Evolutionary conservation across 2,888 invertebrate species (phyloP), one percentile per base, ranked within the genome.

Genomic region (Embidobia sp.): DNA sequence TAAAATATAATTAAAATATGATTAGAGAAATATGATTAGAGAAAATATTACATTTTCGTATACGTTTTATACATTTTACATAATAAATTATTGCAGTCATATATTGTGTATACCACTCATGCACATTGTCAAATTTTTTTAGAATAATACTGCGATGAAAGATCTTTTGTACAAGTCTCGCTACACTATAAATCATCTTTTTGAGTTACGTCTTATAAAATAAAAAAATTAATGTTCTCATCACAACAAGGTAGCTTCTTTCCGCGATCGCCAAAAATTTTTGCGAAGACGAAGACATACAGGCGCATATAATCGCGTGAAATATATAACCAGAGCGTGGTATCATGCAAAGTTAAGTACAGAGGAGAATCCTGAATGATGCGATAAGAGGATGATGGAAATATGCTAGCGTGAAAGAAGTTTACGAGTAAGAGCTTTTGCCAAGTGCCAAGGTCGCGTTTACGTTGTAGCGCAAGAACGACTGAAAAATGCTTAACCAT

Each of bases 301-400:
- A 40, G 10, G 51, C 29, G 13, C 35, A 35, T 15, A 31, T 59
- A 70, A 70, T 51, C 51, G 13, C 33, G 29, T 15, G 27, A 70
- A 51, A 70, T 69, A 61, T 70, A 61, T 61, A 42, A 37, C 44
- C 18, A 19, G 2, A 26, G 33, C 22, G 33, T 51, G 44, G 61
- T 61, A 70, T 70, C 70, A 49, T 59, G 42, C 69, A 59, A 67
- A 57, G 53, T 53, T 42, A 46, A 72, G 63, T 40, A 55, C 40
- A 8, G 37, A 53, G 46, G 7, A 27, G 40, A 15, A 63, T 70
- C 31, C 48, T 63, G 72, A 72, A 72, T 63, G 40, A 72, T 44
- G 48, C 35, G 48, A 55, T 63, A 55, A 72, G 55, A 46, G 55
- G 16, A 72, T 72, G 69, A 69, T 69, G 57, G 48, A 55, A 67